Evolutionary conservation across 53 echinoderm and acorn worm species (phyloP).

Genomic region (Holothuria scabra): DNA sequence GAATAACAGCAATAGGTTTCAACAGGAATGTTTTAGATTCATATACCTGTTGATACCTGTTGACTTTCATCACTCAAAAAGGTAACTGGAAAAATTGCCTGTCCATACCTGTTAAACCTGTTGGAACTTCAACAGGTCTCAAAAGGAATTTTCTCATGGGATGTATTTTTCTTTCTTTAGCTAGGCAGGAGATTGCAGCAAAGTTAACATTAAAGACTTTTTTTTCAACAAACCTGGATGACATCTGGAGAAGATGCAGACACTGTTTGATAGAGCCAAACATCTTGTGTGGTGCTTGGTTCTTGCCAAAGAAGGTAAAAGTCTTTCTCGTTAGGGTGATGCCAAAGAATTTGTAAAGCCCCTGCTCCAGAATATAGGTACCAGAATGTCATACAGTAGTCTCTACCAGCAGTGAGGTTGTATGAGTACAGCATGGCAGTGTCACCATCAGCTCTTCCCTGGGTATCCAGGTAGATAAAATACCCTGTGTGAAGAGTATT

Average conservation of each 20-base stretch:
- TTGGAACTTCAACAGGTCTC: too few relatives aligned
- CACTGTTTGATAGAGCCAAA: neutral
- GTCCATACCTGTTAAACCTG: too few relatives aligned
- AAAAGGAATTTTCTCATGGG: too few relatives aligned
- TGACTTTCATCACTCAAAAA: too few relatives aligned
- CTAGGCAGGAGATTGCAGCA: neutral
- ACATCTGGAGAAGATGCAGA: neutral
- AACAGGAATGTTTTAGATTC: too few relatives aligned
- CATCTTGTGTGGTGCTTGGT: neutral
- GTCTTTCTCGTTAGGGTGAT: neutral
- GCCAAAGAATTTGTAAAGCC: neutral
- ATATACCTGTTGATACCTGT: too few relatives aligned
- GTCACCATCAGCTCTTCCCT: neutral
- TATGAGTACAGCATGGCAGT: neutral
- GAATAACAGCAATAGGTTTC: too few relatives aligned
- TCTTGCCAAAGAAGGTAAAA: neutral
- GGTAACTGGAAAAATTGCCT: too few relatives aligned
- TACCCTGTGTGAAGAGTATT: neutral
- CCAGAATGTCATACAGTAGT: conserved; percentile 15
- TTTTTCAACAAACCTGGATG: neutral
- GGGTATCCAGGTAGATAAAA: neutral
- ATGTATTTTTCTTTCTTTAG: neutral
- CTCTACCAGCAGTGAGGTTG: neutral
- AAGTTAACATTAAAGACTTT: neutral
- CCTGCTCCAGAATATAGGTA: neutral